Evolutionary conservation across 1,140 invertebrate genomes (phyloP).

Genomic region (Cardiocondyla obscurior): DNA sequence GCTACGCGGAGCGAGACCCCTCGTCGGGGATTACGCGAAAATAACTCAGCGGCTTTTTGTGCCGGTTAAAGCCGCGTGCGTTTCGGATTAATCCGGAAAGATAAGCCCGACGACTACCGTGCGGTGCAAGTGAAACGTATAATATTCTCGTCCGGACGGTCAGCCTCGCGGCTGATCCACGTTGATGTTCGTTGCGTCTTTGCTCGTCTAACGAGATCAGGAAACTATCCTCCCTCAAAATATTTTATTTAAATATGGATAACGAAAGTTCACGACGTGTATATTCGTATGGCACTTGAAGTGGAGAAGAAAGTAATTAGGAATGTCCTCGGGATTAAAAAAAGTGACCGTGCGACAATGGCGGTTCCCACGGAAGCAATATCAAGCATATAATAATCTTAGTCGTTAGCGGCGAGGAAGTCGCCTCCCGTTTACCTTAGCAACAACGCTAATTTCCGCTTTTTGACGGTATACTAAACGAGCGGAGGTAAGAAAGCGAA

Average conservation of each 20-base stretch:
- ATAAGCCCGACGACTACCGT: slow-evolving; percentile 56
- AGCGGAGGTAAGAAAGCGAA: slow-evolving; percentile 2
- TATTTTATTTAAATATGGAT: neutral
- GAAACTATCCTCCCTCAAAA: neutral
- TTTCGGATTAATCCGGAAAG: slow-evolving; percentile 48
- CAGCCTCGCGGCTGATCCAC: neutral
- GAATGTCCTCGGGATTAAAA: neutral
- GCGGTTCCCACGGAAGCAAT: slow-evolving; percentile 14
- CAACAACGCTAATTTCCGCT: slow-evolving; percentile 2
- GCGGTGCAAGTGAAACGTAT: neutral
- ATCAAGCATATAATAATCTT: neutral
- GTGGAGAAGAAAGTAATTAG: neutral
- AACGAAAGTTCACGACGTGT: neutral
- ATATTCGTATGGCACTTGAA: neutral
- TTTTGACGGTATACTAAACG: neutral
- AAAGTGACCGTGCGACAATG: neutral
- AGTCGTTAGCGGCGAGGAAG: slow-evolving; percentile 18
- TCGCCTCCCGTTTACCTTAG: neutral
- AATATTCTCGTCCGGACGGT: slow-evolving; percentile 12
- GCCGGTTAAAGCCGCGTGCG: neutral
- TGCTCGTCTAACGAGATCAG: slow-evolving; percentile 12
- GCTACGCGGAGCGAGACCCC: neutral
- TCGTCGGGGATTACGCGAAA: slow-evolving; percentile 13
- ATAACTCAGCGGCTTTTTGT: slow-evolving; percentile 52
- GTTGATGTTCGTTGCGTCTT: slow-evolving; percentile 1